These are phyloP conservation scores for Andrena chrysosceles DNA, from an alignment of 2,888 invertebrate genomes.

Conservation along the genomic window DNA sequence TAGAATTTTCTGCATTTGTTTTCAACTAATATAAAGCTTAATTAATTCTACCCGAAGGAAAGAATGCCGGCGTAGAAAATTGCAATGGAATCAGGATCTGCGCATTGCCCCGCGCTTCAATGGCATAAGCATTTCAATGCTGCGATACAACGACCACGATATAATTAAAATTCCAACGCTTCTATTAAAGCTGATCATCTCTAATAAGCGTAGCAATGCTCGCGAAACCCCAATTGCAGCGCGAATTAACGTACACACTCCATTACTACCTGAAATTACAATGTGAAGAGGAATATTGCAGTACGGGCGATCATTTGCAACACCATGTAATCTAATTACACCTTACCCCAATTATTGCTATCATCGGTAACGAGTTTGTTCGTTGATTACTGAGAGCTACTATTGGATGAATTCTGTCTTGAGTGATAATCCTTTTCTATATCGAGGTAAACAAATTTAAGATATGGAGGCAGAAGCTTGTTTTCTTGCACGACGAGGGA, in stretches of 20 bases:
- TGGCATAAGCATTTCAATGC: slow-evolving; percentile 19
- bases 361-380: slow-evolving; percentile 9
- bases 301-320: slow-evolving; percentile 27
- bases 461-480: background rate
- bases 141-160: slow-evolving; percentile 29
- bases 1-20: background rate
- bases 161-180: slow-evolving; percentile 52
- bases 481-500: too few relatives aligned
- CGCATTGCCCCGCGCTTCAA: background rate
- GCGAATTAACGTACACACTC: slow-evolving; percentile 39
- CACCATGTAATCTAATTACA: slow-evolving; percentile 44
- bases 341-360: slow-evolving; percentile 49
- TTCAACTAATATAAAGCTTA: background rate
- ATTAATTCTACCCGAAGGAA: background rate
- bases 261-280: slow-evolving; percentile 47
- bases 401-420: too few relatives aligned
- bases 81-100: background rate
- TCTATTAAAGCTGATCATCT: slow-evolving; percentile 55
- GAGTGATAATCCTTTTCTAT: background rate
- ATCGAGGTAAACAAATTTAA: background rate
- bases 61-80: slow-evolving; percentile 1
- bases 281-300: slow-evolving; percentile 38
- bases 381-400: background rate
- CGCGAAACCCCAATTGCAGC: slow-evolving; percentile 50
- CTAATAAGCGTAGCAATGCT: slow-evolving; percentile 40